phyloP scores from a whole-genome alignment of 2,888 invertebrate genomes.

The Eupithecia subumbrata region DNA sequence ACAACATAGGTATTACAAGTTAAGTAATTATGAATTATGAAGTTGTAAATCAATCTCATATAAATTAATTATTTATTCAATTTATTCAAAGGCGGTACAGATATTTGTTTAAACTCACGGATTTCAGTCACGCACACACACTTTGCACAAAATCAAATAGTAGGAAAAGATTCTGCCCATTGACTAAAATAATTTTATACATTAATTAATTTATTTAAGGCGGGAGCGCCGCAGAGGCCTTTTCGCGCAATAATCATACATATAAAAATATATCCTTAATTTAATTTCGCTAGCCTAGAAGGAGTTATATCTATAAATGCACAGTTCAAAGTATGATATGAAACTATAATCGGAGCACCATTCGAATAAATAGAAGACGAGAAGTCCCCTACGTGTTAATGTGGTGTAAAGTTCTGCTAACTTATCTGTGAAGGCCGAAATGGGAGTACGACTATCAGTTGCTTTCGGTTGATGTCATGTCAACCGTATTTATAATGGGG shows the following conservation, averaged over 20 bases:
- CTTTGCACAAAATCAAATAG: background rate
- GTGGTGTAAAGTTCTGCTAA: background rate
- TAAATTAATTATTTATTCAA: background rate
- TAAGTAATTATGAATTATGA: too few relatives aligned
- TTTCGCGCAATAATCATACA: slow-evolving; percentile 20
- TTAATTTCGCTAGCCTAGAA: slow-evolving; percentile 67
- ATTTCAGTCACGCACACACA: background rate
- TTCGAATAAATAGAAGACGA: slow-evolving; percentile 52
- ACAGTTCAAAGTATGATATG: slow-evolving; percentile 79
- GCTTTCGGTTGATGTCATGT: background rate
- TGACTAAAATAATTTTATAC: background rate
- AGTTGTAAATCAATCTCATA: background rate
- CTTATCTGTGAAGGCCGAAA: slow-evolving; percentile 1
- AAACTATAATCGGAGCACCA: slow-evolving; percentile 80
- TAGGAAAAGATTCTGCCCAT: background rate
- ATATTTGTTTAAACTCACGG: background rate
- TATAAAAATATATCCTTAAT: slow-evolving; percentile 78
- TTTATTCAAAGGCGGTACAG: background rate
- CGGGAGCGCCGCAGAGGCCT: slow-evolving; percentile 3
- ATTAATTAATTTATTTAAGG: background rate
- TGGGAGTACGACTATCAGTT: background rate
- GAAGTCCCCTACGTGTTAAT: background rate
- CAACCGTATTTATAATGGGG: background rate
- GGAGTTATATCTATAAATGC: slow-evolving; percentile 69
- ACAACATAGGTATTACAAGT: too few relatives aligned